phyloP scores from a whole-genome alignment of 2,113 vertebrate genomes.

The Cervus canadensis region DNA sequence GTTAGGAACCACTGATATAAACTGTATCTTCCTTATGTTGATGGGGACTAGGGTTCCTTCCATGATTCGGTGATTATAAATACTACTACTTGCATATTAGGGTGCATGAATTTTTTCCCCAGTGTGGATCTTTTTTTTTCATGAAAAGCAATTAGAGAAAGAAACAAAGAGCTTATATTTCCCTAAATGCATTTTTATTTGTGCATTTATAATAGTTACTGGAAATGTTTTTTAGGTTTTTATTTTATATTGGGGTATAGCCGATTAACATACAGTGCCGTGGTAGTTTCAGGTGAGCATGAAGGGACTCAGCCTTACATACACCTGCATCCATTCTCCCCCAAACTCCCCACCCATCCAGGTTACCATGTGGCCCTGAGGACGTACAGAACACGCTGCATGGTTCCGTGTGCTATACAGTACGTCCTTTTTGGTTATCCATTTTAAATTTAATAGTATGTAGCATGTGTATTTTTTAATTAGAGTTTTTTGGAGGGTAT shows the following conservation, averaged over 20 bases:
- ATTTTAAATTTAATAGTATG: not conserved
- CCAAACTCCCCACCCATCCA: not conserved
- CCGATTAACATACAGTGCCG: not conserved
- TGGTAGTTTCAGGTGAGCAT: not conserved
- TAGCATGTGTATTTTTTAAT: not conserved
- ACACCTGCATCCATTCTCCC: not conserved
- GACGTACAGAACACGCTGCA: not conserved
- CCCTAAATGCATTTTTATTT: not conserved
- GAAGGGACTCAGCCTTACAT: not conserved
- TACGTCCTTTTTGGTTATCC: not conserved
- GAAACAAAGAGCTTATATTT: not conserved
- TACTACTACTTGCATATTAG: not conserved
- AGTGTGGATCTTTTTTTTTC: not conserved
- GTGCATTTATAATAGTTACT: not conserved
- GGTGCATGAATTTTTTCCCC: not conserved
- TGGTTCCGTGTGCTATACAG: not conserved
- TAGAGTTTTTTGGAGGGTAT: not conserved
- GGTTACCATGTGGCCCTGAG: not conserved
- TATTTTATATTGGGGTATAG: not conserved
- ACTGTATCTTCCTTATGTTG: not conserved
- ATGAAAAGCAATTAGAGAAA: not conserved
- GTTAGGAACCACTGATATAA: not conserved
- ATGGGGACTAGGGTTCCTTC: not conserved
- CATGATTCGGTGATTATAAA: not conserved
- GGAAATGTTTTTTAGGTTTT: not conserved